Conservation (phyloP, 2,113 vertebrate genomes). For the Onychorhynchus coronatus region DNA sequence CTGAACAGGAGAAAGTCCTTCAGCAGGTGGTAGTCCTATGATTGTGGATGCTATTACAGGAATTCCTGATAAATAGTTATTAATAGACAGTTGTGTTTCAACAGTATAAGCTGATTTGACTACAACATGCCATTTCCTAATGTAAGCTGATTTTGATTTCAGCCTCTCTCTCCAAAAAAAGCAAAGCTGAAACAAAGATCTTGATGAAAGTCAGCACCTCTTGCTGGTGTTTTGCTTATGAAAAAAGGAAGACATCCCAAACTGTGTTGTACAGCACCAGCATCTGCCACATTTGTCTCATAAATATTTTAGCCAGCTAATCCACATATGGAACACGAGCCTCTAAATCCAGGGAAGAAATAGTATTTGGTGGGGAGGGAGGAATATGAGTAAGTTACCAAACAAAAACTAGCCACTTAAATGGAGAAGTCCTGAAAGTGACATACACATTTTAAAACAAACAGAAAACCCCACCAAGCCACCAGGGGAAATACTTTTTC, state of each 20-base stretch:
- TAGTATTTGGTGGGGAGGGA: background rate
- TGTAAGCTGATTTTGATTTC: background rate
- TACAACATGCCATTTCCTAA: background rate
- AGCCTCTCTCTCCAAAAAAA: background rate
- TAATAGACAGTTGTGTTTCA: background rate
- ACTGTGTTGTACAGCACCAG: background rate
- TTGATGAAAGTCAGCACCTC: background rate
- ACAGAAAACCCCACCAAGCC: background rate
- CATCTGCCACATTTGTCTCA: background rate
- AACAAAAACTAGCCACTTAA: background rate
- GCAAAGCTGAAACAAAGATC: background rate
- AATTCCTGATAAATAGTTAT: background rate
- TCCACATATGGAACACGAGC: background rate
- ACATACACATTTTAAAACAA: background rate
- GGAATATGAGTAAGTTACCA: background rate
- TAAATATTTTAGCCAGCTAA: background rate
- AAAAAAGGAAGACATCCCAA: background rate
- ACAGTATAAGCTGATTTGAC: background rate
- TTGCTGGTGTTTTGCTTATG: background rate
- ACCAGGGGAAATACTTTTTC: background rate
- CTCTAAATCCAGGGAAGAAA: background rate
- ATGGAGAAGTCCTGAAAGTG: background rate
- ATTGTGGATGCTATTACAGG: background rate
- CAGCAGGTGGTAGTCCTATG: background rate
- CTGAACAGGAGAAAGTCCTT: conserved; percentile 31